Base-by-base conservation (phyloP, 2,888 invertebrate species). In the Piscicola geometra region DNA sequence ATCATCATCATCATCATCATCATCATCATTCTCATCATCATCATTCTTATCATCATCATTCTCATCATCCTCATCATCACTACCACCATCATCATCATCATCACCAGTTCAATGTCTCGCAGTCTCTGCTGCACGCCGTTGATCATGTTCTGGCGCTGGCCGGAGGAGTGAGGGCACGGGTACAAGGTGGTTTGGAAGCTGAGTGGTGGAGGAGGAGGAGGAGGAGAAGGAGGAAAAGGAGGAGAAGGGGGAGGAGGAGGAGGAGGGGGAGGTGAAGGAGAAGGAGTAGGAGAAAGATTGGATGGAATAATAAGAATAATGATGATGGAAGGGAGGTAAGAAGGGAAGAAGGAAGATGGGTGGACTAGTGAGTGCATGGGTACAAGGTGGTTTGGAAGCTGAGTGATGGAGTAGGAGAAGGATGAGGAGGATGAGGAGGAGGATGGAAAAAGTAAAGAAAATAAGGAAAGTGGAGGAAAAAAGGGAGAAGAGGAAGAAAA, bases 171-270 rank as follows among this genome's bases (percentile, higher is more conserved):
- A 41, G 85, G 84, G 76, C 85, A 85, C 1, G 85, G 85, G 77
- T 85, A 85, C 71, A 85, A 80, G 0, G 82, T 82, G 3, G 85
- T 85, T 41, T 81, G 81, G 79, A 83, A 84, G 33, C 85, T 85
- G 72, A 28, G 30, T 3, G 21, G 64, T 3, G 21, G 30, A 30
- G 30, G 64, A 64, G 30, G 30, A 30, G 30, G 64, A 64, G 64
- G 30, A 30, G 30, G 64, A 64, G 64, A 21, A 30, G 30, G 64
- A 64, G 64, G 30, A 30, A 21, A n/a, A 64, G 64, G 30, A 30
- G 30, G 64, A 64, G 64, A 21, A 30, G 30, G 64, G 21, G 64
- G 30, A 30, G 30, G 64, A 64, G 64, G 30, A 30, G 30, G 64
- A 64, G 64, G 30, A 30, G 30, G 64, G 21, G 64, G 30, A 30